These are phyloP conservation scores for Venustoraphidia nigricollis DNA, from an alignment of 2,888 invertebrate species.

Conservation along the genomic window DNA sequence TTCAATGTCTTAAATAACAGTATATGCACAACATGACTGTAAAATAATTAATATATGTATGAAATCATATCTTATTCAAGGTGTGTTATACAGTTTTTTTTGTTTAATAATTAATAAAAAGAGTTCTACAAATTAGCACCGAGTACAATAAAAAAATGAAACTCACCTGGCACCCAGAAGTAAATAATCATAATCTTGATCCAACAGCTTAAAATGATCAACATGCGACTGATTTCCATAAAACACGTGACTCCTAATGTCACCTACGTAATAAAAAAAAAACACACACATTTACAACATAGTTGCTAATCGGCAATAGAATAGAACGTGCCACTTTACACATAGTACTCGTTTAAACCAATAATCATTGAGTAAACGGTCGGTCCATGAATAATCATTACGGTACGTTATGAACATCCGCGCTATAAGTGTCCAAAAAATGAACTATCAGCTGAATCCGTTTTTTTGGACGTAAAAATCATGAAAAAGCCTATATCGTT, in stretches of 20 bases:
- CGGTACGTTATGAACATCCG: too few relatives aligned
- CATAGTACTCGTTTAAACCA: too few relatives aligned
- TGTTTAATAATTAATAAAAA: background rate
- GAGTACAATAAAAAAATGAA: background rate
- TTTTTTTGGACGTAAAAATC: too few relatives aligned
- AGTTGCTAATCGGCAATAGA: constrained; percentile 14
- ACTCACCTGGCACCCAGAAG: constrained; percentile 79
- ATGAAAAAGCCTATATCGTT: too few relatives aligned
- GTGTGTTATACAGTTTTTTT: constrained; percentile 5
- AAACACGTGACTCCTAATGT: constrained; percentile 58
- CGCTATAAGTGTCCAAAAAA: too few relatives aligned
- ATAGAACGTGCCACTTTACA: too few relatives aligned
- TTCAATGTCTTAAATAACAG: too few relatives aligned
- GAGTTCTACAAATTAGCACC: background rate
- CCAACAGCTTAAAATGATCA: constrained; percentile 81
- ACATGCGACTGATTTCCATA: constrained; percentile 63
- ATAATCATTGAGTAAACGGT: too few relatives aligned
- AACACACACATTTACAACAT: constrained; percentile 16
- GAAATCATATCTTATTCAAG: background rate
- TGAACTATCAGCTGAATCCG: too few relatives aligned
- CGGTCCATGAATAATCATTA: too few relatives aligned
- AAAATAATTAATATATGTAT: too few relatives aligned
- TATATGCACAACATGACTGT: too few relatives aligned
- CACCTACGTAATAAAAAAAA: constrained; percentile 29
- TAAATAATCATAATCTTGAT: constrained; percentile 71